Conservation (phyloP, 2,797 vertebrate genomes). For the Galagoides demidoff region DNA sequence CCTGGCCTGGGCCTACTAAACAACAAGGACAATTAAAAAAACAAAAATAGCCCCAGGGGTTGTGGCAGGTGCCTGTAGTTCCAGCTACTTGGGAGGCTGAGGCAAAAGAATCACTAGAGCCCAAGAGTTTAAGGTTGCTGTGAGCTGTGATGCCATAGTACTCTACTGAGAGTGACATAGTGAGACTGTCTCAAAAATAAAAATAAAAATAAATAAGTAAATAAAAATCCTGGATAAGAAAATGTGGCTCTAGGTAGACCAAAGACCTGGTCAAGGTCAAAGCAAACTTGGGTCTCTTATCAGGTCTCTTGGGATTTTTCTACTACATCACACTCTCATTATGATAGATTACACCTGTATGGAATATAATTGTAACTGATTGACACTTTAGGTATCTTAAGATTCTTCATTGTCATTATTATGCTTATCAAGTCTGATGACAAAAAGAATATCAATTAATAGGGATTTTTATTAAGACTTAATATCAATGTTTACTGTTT, state of each 20-base stretch:
- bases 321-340: not conserved
- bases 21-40: no score
- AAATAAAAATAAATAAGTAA: not conserved
- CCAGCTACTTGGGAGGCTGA: no score
- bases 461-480: conserved; percentile 15
- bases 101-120: no score
- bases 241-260: not conserved
- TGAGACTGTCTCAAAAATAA: no score
- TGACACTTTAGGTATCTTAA: not conserved
- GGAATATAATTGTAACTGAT: not conserved
- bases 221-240: not conserved
- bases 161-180: no score
- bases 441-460: not conserved
- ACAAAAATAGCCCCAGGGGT: no score
- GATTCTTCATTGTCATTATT: not conserved
- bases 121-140: no score
- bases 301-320: not conserved
- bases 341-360: not conserved
- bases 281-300: not conserved
- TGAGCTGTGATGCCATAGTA: no score
- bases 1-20: no score
- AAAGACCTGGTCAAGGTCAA: not conserved
- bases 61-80: no score
- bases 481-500: not conserved
- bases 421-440: not conserved